Conservation (phyloP, 2,888 invertebrate genomes). For the Chloroclystis v-ata region DNA sequence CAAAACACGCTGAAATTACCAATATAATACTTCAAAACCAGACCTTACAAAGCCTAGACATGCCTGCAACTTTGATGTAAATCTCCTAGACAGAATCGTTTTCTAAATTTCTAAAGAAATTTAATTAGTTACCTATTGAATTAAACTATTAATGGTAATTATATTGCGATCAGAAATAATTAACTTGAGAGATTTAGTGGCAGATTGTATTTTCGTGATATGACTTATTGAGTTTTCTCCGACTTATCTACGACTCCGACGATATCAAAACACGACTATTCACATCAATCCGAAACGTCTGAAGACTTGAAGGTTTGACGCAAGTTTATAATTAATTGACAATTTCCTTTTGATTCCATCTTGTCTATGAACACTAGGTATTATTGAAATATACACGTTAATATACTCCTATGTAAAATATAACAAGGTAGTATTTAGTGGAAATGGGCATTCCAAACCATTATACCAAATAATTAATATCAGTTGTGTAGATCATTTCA, state of each 20-base stretch:
- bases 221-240: slow-evolving; percentile 2
- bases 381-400: no score
- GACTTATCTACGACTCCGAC: slow-evolving; percentile 1
- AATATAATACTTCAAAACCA: slow-evolving; percentile 12
- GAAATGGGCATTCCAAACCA: no score
- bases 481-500: no score
- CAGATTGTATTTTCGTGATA: slow-evolving; percentile 2
- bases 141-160: slow-evolving; percentile 1
- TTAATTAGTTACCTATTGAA: slow-evolving; percentile 1
- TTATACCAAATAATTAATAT: no score
- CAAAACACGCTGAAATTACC: slow-evolving; percentile 20
- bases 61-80: background rate
- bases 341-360: background rate
- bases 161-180: background rate
- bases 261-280: background rate
- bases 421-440: no score
- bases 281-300: background rate
- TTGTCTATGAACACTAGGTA: no score
- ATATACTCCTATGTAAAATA: no score
- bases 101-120: slow-evolving; percentile 6
- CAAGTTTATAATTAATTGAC: background rate
- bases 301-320: background rate
- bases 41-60: background rate
- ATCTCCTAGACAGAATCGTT: background rate
- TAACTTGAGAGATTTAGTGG: slow-evolving; percentile 1